A percentile compares a stretch with the other conserved stretches of the same genome.
Evolutionary conservation across 2,797 vertebrate species (phyloP).

Genomic region (Pantherophis vulpinus): DNA sequence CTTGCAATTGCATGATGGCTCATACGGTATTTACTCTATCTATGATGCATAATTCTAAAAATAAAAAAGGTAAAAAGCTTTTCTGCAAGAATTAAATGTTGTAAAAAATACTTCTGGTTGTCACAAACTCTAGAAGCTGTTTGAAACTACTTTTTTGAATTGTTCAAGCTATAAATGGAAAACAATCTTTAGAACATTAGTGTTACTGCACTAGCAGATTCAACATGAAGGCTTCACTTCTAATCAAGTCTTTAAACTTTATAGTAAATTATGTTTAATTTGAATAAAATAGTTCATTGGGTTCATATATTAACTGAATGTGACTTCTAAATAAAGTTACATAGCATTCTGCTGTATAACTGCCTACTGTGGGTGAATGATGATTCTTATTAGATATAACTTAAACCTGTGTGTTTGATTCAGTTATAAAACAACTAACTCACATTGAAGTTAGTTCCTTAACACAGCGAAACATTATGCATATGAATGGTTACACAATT

Average conservation of each 20-base stretch:
- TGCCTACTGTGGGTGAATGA: background rate
- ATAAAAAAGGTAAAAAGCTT: conserved; percentile 64
- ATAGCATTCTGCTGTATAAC: background rate
- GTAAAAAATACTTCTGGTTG: conserved; percentile 33
- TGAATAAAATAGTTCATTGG: background rate
- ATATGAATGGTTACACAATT: background rate
- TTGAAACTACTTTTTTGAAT: background rate
- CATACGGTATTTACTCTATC: conserved; percentile 60
- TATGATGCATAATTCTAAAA: conserved; percentile 69
- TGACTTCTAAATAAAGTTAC: background rate
- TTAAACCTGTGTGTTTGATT: background rate
- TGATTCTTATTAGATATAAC: background rate
- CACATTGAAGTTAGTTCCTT: background rate
- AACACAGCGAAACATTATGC: background rate
- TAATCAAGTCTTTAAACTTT: background rate
- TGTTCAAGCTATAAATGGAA: background rate
- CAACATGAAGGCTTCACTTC: background rate
- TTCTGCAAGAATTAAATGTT: conserved; percentile 45
- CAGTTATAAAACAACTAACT: background rate
- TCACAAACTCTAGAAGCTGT: background rate
- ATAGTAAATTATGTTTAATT: background rate
- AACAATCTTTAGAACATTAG: background rate
- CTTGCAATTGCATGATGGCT: conserved; percentile 70
- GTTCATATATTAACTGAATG: background rate
- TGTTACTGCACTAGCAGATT: background rate